Evolutionary conservation across 2,113 vertebrate genomes (phyloP).

Genomic region (Coturnix japonica): DNA sequence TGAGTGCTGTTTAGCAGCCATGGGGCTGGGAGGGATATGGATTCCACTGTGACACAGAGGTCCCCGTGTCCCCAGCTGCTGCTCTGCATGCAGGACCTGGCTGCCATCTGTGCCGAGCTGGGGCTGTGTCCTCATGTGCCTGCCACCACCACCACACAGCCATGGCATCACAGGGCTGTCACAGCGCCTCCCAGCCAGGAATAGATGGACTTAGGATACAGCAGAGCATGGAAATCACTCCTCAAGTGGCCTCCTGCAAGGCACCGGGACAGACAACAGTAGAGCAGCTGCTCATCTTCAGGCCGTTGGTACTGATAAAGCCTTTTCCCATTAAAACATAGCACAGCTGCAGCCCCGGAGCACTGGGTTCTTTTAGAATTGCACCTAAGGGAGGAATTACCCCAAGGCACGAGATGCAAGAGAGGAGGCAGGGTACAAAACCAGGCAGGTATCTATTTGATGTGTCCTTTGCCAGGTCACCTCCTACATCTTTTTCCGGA

Average conservation of each 20-base stretch:
- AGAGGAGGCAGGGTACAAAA: background rate
- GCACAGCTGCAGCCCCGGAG: fast-evolving
- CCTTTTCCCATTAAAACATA: background rate
- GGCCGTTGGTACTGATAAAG: too few relatives aligned
- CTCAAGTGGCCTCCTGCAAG: background rate
- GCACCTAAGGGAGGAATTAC: fast-evolving
- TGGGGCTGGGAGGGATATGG: fast-evolving
- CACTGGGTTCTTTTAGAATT: background rate
- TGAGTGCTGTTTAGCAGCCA: background rate
- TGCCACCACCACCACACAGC: fast-evolving
- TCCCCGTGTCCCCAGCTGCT: conserved; percentile 62
- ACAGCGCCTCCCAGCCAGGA: background rate
- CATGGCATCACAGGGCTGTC: fast-evolving
- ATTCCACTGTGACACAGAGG: fast-evolving
- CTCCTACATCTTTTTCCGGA: conserved; percentile 86
- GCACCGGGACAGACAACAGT: fast-evolving
- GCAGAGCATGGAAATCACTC: fast-evolving
- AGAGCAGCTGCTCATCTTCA: fast-evolving
- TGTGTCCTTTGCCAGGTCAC: background rate
- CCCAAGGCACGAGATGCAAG: fast-evolving
- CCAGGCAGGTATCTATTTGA: background rate
- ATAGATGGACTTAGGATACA: background rate
- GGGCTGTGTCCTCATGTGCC: fast-evolving
- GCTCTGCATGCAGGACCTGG: conserved; percentile 64
- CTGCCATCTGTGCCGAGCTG: background rate